Evolutionary conservation across 2,113 vertebrate genomes (phyloP).

Genomic region (Hyperopisus bebe): DNA sequence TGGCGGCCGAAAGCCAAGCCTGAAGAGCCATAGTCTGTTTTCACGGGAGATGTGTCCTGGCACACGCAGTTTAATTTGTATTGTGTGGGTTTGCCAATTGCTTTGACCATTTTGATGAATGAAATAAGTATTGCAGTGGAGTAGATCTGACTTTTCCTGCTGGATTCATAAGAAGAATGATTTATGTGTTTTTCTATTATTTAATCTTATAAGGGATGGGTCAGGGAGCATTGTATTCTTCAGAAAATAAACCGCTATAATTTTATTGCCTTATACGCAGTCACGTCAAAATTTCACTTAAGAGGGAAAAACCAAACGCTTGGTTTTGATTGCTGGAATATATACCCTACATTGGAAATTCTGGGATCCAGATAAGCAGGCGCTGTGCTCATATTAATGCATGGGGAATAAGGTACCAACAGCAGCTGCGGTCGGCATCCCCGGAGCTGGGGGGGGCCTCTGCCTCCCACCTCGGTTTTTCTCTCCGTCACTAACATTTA

Average conservation of each 20-base stretch:
- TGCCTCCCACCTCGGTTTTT: background rate
- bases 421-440: background rate
- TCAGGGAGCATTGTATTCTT: constrained; percentile 50
- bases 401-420: constrained; percentile 18
- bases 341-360: constrained; percentile 34
- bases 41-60: constrained; percentile 52
- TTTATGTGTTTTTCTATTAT: constrained; percentile 73
- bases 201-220: constrained; percentile 62
- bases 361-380: constrained; percentile 29
- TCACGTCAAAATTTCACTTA: constrained; percentile 49
- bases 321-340: constrained; percentile 24
- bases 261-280: constrained; percentile 50
- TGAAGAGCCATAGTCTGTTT: constrained; percentile 41
- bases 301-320: constrained; percentile 22
- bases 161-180: constrained; percentile 57
- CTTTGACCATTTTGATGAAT: constrained; percentile 72
- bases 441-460: background rate
- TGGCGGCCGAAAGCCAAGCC: constrained; percentile 29
- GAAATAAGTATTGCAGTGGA: constrained; percentile 65
- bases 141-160: constrained; percentile 62
- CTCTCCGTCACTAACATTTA: background rate
- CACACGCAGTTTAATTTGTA: constrained; percentile 63
- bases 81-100: constrained; percentile 40
- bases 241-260: constrained; percentile 57
- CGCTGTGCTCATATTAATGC: constrained; percentile 17